phyloP scores from a whole-genome alignment of 2,113 vertebrate genomes.

The Pungitius pungitius region DNA sequence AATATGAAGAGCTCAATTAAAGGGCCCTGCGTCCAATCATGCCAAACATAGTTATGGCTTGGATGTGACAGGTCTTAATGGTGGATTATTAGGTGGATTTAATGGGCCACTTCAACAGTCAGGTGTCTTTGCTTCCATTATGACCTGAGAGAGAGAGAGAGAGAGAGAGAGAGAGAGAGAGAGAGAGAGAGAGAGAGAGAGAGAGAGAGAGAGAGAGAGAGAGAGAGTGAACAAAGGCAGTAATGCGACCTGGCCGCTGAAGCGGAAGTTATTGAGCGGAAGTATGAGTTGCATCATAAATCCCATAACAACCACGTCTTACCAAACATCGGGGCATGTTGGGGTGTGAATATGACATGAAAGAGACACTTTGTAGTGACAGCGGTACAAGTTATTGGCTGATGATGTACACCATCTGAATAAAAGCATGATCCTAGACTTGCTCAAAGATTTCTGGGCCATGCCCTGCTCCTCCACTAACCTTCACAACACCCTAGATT shows the following conservation, averaged over 20 bases:
- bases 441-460: neutral
- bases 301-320: neutral
- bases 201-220: neutral
- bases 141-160: neutral
- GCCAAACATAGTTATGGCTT: constrained; percentile 31
- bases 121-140: constrained; percentile 32
- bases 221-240: neutral
- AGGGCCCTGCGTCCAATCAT: constrained; percentile 27
- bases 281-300: neutral
- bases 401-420: neutral
- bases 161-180: neutral
- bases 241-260: too few species aligned
- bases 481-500: neutral
- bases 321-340: neutral
- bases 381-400: neutral
- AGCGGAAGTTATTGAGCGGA: neutral
- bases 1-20: constrained; percentile 41
- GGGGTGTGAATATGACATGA: neutral
- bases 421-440: neutral
- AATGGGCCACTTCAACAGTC: constrained; percentile 22
- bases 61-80: constrained; percentile 46
- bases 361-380: neutral
- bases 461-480: neutral
- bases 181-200: neutral
- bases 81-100: constrained; percentile 38